A percentile compares a stretch with the other conserved stretches of the same genome.
phyloP scores from a whole-genome alignment of 2,888 invertebrate species.

The Pantelozetes paolii region DNA sequence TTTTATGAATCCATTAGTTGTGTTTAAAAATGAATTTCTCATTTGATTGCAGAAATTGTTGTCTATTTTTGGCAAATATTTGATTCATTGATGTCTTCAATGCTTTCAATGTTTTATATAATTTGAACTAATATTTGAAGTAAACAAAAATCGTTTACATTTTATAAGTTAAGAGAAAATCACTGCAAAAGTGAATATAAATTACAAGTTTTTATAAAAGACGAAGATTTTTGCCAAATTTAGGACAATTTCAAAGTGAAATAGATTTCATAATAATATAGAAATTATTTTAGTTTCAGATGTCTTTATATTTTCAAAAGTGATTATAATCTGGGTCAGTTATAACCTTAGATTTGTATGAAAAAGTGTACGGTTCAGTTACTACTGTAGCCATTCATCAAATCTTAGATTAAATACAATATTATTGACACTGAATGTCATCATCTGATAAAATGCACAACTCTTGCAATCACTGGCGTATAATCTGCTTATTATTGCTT shows the following conservation, averaged over 20 bases:
- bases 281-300: neutral
- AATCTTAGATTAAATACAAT: neutral
- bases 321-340: neutral
- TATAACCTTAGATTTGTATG: neutral
- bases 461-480: neutral
- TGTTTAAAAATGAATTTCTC: too few species aligned
- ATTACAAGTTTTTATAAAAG: neutral
- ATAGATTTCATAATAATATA: neutral
- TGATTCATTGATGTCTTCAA: too few species aligned
- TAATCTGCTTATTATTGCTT: neutral
- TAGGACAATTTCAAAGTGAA: neutral
- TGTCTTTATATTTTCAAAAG: neutral
- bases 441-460: constrained; percentile 3
- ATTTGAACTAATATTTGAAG: too few species aligned
- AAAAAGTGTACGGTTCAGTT: neutral
- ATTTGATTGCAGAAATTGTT: too few species aligned
- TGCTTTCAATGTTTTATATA: too few species aligned
- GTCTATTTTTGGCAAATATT: too few species aligned
- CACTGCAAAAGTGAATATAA: too few species aligned
- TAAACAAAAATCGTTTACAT: too few species aligned
- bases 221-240: neutral
- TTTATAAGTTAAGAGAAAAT: too few species aligned
- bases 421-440: neutral
- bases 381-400: constrained; percentile 4
- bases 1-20: too few species aligned